Evolutionary conservation across 1,140 invertebrate species (phyloP).

Genomic region (Aporrectodea caliginosa): DNA sequence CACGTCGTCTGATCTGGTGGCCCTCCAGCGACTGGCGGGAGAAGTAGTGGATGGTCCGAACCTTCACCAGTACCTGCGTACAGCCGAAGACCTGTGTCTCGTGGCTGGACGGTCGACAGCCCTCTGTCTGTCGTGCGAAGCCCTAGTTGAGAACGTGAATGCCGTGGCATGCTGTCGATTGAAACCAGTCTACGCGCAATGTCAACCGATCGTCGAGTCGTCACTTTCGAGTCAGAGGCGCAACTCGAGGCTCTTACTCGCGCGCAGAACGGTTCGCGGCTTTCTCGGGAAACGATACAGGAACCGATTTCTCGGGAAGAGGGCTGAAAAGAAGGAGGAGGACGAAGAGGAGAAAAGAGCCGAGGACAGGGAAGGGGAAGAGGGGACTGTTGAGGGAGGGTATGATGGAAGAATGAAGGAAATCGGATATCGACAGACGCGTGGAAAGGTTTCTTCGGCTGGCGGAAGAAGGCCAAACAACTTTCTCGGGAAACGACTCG

Average conservation of each 20-base stretch:
- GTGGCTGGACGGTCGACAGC: not conserved
- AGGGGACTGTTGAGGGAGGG: too few species aligned
- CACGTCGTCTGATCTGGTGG: not conserved
- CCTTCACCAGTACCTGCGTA: not conserved
- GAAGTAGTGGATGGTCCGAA: not conserved
- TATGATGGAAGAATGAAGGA: too few species aligned
- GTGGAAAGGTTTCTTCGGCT: not conserved
- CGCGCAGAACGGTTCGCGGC: not conserved
- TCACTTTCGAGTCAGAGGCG: not conserved
- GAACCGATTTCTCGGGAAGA: not conserved
- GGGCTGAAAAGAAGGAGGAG: not conserved
- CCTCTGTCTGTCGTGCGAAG: not conserved
- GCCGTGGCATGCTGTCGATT: not conserved
- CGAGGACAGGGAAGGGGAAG: not conserved
- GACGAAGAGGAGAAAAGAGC: not conserved
- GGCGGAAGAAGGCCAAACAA: not conserved
- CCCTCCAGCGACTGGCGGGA: not conserved
- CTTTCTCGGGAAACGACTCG: not conserved
- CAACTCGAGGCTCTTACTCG: too few species aligned
- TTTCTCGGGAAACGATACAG: not conserved
- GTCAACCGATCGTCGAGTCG: not conserved
- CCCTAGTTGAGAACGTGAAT: not conserved
- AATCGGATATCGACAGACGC: not conserved
- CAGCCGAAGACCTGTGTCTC: not conserved
- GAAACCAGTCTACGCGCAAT: not conserved